phyloP scores from a whole-genome alignment of 2,797 vertebrate genomes.

The Podargus strigoides region DNA sequence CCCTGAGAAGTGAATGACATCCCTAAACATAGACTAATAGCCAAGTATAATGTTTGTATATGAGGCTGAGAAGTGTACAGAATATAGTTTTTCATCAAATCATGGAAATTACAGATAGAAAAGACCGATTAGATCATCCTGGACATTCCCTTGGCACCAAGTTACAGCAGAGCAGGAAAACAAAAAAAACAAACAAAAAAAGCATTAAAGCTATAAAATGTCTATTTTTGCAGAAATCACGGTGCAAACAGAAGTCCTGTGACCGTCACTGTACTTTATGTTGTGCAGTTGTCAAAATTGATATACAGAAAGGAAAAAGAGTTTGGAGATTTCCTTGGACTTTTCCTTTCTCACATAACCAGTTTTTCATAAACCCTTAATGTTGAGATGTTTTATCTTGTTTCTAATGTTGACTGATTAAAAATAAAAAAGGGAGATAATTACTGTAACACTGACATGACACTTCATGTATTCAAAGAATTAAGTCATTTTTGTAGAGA shows the following conservation, averaged over 20 bases:
- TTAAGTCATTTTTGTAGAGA: neutral
- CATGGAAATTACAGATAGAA: slow-evolving; percentile 1
- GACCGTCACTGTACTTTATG: neutral
- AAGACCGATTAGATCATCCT: neutral
- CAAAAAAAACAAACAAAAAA: neutral
- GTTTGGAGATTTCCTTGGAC: neutral
- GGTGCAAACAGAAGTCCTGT: neutral
- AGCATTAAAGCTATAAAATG: neutral
- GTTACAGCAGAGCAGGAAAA: neutral
- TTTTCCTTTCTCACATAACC: neutral
- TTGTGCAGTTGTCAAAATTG: neutral
- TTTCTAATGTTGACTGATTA: neutral
- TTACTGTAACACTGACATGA: neutral
- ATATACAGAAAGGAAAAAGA: neutral
- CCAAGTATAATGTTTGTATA: slow-evolving; percentile 39
- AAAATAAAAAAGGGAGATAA: neutral
- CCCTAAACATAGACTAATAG: slow-evolving; percentile 5
- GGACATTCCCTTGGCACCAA: neutral
- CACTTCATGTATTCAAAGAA: neutral
- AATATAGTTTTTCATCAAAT: slow-evolving; percentile 41
- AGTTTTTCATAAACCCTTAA: neutral
- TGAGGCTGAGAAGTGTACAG: neutral
- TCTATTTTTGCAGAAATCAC: neutral
- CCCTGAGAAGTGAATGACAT: neutral
- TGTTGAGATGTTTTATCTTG: neutral